A percentile compares a stretch with the other conserved stretches of the same genome.
Evolutionary conservation across 2,888 invertebrate genomes (phyloP).

Genomic region (Gisinianus flammeolus): DNA sequence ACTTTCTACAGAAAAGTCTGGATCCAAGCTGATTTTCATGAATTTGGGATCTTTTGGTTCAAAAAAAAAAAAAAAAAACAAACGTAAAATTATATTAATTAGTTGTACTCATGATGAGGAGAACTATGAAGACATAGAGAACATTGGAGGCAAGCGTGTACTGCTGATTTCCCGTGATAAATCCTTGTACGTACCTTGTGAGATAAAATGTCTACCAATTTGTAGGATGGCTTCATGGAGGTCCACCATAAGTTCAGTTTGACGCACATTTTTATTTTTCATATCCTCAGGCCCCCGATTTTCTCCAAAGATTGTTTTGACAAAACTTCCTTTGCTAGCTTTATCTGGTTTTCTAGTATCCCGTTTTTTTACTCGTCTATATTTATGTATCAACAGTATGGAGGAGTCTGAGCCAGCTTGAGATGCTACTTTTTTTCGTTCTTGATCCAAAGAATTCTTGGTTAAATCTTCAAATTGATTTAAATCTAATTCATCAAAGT

Average conservation of each 20-base stretch:
- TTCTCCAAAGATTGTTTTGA: conserved; percentile 73
- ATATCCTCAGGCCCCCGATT: conserved; percentile 79
- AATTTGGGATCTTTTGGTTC: conserved; percentile 85
- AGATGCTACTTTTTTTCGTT: conserved; percentile 45
- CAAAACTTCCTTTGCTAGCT: conserved; percentile 76
- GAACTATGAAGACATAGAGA: no score
- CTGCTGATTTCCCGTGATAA: no score
- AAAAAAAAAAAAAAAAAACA: no score
- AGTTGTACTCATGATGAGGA: no score
- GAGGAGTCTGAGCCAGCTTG: conserved; percentile 45
- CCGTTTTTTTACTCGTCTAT: conserved; percentile 53
- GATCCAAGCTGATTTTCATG: conserved; percentile 75
- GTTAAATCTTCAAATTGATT: conserved; percentile 49
- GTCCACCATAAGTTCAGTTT: conserved; percentile 98
- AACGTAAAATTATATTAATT: no score
- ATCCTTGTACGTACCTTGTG: no score
- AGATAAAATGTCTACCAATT: conserved; percentile 91
- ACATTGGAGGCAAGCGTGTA: no score
- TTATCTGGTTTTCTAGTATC: conserved; percentile 92
- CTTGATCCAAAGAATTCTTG: conserved; percentile 49
- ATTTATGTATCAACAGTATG: conserved; percentile 40
- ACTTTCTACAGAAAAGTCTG: conserved; percentile 95
- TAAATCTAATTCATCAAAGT: conserved; percentile 71
- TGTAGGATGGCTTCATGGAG: conserved; percentile 93
- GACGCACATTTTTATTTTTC: conserved; percentile 94